These are phyloP conservation scores for Buteo buteo DNA, from an alignment of 2,113 vertebrate species.

Conservation along the genomic window DNA sequence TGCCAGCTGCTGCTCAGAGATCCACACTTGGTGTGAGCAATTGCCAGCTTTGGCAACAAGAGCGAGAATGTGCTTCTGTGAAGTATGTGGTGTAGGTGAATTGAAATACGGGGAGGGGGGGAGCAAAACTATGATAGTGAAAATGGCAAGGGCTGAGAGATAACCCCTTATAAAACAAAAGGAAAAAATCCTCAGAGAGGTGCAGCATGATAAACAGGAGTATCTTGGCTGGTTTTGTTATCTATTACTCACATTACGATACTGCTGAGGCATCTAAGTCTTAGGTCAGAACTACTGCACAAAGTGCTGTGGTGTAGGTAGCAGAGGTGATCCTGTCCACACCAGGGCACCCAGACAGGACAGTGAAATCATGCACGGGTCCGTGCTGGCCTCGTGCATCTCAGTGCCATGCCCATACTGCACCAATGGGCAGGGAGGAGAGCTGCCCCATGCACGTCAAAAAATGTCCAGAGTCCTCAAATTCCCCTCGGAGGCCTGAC, in stretches of 20 bases:
- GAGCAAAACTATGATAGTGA: not conserved
- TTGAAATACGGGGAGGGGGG: not conserved
- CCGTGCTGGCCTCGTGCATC: not conserved
- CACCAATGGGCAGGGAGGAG: fast-evolving
- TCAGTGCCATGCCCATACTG: fast-evolving
- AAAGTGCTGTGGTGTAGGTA: not conserved
- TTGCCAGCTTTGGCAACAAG: fast-evolving
- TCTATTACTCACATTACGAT: fast-evolving
- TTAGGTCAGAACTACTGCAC: not conserved
- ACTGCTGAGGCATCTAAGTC: not conserved
- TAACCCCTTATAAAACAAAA: not conserved
- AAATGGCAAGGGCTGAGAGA: not conserved
- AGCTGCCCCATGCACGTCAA: not conserved
- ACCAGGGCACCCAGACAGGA: not conserved
- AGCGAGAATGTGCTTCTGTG: fast-evolving
- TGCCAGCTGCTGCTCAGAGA: not conserved
- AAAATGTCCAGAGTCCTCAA: not conserved
- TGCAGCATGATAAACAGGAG: not conserved
- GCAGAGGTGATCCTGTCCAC: not conserved
- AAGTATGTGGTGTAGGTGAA: not conserved
- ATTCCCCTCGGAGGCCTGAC: not conserved
- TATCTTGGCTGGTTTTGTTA: not conserved
- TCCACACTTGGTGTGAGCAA: not conserved
- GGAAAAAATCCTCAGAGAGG: not conserved
- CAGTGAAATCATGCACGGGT: not conserved